phyloP scores from a whole-genome alignment of 2,113 vertebrate genomes.

The Grantiella picta region DNA sequence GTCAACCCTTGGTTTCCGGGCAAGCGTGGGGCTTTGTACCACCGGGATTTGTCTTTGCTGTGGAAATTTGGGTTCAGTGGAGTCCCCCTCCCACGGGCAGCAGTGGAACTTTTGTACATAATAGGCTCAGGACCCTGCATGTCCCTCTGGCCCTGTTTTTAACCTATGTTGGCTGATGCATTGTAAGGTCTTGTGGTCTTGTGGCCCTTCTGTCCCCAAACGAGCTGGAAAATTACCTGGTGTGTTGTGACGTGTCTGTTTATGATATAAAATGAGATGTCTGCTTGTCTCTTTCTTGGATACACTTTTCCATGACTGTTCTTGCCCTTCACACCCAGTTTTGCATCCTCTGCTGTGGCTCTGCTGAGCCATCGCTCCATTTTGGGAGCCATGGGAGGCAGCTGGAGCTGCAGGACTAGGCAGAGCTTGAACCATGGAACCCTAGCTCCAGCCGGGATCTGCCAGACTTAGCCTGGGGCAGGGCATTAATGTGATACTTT shows the following conservation, averaged over 20 bases:
- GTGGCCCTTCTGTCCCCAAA: not conserved
- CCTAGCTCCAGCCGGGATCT: not conserved
- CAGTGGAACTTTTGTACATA: not conserved
- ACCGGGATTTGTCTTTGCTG: not conserved
- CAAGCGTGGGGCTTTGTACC: not conserved
- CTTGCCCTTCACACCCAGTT: accelerated
- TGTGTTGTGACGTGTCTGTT: constrained; percentile 27
- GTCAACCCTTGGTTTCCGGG: not conserved
- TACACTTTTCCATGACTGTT: not conserved
- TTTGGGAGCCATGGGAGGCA: not conserved
- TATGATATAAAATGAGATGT: not conserved
- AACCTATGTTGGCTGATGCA: not conserved
- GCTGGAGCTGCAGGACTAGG: not conserved
- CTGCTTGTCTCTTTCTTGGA: not conserved
- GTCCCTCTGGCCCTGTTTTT: not conserved
- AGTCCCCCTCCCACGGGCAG: not conserved
- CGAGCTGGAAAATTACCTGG: not conserved
- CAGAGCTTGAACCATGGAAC: not conserved
- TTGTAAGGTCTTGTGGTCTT: not conserved
- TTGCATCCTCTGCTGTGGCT: accelerated
- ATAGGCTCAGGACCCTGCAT: constrained; percentile 30
- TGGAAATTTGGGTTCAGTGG: not conserved
- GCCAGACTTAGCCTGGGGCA: not conserved
- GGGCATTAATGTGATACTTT: not conserved
- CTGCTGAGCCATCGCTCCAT: accelerated